Base-by-base conservation (phyloP, 2,888 invertebrate species). In the Netelia melanura region DNA sequence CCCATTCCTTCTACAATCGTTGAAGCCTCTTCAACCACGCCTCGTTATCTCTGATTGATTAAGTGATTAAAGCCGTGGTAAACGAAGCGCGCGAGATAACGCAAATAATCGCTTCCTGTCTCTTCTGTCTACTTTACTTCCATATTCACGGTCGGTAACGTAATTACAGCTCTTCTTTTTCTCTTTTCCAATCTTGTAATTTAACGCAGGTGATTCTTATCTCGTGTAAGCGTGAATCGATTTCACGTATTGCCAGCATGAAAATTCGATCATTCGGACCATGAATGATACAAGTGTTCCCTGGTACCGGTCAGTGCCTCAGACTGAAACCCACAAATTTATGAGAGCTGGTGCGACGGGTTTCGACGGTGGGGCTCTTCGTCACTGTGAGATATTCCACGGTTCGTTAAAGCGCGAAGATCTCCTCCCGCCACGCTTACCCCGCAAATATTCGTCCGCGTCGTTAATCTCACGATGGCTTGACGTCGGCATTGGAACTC, bases 371-470 rank as follows among this genome's bases (percentile, higher is more conserved):
- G 70, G 52, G 68, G 77, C 38, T 74, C 71, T 64, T 62, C 85
- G 84, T 84, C 79, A 86, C 79, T 67, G 48, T 70, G 76, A 76
- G 71, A 85, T 86, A 87, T 85, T 87, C 86, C 82, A 86, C 78
- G 85, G 67, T 87, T 87, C 87, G 87, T 87, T 87, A 87, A 87
- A 71, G 76, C 82, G 78, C 80, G 86, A 86, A 86, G 86, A 87
- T 87, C 83, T 83, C 77, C 58, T 77, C 70, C 54, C 81, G 65
- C 48, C 62, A 68, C 68, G 71, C 56, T 61, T 56, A 62, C 68
- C 74, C 78, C 21, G 52, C 52, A 79, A 78, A 78, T 84, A 70
- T 78, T 81, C 84, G 81, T 71, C 74, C 74, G 70, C 67, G 58
- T 79, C 82, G 79, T 81, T 85, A 85, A 85, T 85, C 78, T 85